These are phyloP conservation scores for Campoplex capitator DNA, from an alignment of 2,888 invertebrate species.

Conservation along the genomic window DNA sequence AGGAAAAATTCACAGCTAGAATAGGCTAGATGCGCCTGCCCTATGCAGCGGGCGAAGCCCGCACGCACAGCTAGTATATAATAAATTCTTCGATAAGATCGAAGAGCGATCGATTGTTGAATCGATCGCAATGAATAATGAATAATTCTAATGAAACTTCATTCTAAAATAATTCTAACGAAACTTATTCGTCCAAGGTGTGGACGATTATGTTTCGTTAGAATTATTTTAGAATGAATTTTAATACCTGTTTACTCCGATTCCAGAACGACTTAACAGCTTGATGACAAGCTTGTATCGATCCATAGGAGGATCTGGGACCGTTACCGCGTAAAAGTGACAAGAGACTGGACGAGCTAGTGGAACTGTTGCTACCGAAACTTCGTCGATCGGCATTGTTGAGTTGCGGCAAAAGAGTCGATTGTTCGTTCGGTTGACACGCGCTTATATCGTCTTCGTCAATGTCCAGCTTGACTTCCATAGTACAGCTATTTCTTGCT, in stretches of 20 bases:
- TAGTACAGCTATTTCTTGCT: conserved; percentile 4
- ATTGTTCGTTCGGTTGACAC: conserved; percentile 66
- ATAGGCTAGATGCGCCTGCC: too few species aligned
- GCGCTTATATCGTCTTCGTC: conserved; percentile 73
- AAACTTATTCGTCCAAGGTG: neutral
- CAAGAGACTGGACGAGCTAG: conserved; percentile 62
- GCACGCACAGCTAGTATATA: too few species aligned
- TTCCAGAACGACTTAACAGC: conserved; percentile 80
- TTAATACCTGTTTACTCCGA: conserved; percentile 79
- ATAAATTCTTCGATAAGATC: neutral
- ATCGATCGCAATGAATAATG: neutral
- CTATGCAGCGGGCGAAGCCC: too few species aligned
- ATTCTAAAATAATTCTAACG: too few species aligned
- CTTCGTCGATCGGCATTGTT: conserved; percentile 63
- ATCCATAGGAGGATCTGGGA: conserved; percentile 79
- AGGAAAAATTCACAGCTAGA: too few species aligned
- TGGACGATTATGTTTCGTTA: too few species aligned
- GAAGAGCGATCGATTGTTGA: neutral
- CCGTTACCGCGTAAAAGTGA: conserved; percentile 70
- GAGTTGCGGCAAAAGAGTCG: conserved; percentile 37
- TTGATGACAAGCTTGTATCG: conserved; percentile 78
- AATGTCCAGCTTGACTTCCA: conserved; percentile 50
- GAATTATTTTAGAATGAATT: neutral
- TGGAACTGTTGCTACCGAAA: conserved; percentile 68
- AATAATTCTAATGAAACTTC: neutral